Base-by-base conservation (phyloP, 2,888 invertebrate species). In the Cremastinae sp. region DNA sequence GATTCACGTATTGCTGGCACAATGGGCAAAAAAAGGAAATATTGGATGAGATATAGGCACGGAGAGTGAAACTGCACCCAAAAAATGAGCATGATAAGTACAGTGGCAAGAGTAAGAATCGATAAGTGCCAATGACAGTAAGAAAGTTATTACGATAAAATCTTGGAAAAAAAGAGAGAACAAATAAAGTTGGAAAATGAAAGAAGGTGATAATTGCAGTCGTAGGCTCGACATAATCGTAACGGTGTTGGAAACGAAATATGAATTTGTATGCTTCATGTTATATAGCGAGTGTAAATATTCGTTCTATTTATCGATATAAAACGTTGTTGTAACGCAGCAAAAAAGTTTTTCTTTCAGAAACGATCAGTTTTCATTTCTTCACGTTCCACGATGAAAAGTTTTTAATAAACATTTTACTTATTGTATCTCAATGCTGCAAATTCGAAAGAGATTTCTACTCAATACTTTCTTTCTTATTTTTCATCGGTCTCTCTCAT, bases 41-140 rank as follows among this genome's bases (percentile, higher is more conserved):
- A 9, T 28, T 49, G 20, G 28, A 41, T 56, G 4, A 47, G 10
- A 7, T 5, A 59, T 7, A n/a, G 38, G 16, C 16, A 12, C 54
- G 56, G 28, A n/a, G 16, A 43, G 14, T 28, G 49, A 62, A 59
- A 74, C 53, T 59, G 58, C 56, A 28, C n/a, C n/a, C 18, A 38
- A 56, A 56, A 22, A 20, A 51, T 53, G 16, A 59, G 58, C 36
- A 61, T 41, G 14, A 41, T 58, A 69, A 69, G 69, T 64, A 64
- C 69, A 51, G 64, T 58, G 64, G 64, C 64, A 74, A 69, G 58
- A 59, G 12, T 36, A 8, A 43, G 49, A 62, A 14, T 66, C 36
- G 41, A 38, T 38, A 10, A 34, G 12, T 18, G 28, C 28, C 5
- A 14, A 49, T 47, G 9, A 28, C 36, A 7, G 58, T 8, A 2